Conservation (phyloP, 1,140 invertebrate species). For the Drosophila bocqueti region DNA sequence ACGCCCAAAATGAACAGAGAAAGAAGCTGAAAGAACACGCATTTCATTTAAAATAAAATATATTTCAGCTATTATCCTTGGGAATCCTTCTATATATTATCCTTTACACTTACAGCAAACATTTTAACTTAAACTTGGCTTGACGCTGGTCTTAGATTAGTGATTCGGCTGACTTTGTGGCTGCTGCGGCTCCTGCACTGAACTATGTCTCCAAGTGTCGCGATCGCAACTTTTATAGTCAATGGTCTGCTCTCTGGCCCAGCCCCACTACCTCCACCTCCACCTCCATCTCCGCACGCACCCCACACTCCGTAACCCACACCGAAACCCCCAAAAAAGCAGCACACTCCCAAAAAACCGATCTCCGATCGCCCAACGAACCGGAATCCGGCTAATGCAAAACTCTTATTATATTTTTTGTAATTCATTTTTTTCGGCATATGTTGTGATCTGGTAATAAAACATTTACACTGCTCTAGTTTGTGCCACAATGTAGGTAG, state of each 20-base stretch:
- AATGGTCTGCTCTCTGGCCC: constrained; percentile 21
- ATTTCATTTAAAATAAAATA: background rate
- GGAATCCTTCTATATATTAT: background rate
- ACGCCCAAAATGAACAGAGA: constrained; percentile 71
- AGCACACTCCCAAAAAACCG: constrained; percentile 31
- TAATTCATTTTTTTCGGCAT: constrained; percentile 41
- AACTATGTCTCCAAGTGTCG: constrained; percentile 79
- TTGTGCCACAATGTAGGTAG: constrained; percentile 27
- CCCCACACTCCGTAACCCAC: constrained; percentile 24
- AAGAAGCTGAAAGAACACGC: constrained; percentile 54
- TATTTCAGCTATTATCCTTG: background rate
- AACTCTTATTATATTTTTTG: constrained; percentile 67
- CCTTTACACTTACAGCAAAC: constrained; percentile 71
- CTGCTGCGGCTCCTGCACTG: constrained; percentile 75
- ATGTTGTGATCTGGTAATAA: constrained; percentile 32
- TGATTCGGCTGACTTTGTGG: constrained; percentile 30
- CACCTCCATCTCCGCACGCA: constrained; percentile 44
- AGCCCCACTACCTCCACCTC: constrained; percentile 41
- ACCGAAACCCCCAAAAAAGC: constrained; percentile 4
- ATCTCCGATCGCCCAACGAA: constrained; percentile 45
- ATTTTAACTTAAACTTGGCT: constrained; percentile 58
- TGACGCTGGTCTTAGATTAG: constrained; percentile 13
- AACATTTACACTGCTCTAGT: constrained; percentile 49
- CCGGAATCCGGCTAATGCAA: constrained; percentile 74
- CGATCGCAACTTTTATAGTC: constrained; percentile 79